Base-by-base conservation (phyloP, 2,113 vertebrate species). In the Nyctibius bracteatus region DNA sequence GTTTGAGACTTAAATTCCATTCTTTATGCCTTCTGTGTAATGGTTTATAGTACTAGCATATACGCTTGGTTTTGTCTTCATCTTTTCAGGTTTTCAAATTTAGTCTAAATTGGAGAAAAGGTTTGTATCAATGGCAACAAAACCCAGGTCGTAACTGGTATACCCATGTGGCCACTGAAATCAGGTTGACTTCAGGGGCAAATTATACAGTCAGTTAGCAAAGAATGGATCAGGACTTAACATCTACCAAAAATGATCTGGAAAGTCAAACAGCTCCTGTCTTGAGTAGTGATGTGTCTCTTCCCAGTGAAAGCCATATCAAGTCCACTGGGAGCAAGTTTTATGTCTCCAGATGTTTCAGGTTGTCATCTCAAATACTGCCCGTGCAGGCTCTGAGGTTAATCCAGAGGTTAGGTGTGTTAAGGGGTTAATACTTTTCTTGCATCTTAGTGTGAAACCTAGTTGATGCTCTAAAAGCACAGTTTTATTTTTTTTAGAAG, bases 161-260 rank as follows among this genome's bases (percentile, higher is more conserved):
- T 67, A 22, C 4, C 12, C 5, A 0, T 4, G 27, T 1, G 12
- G 65, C 43, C 6, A 1, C 46, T 44, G 91, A 37, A 61, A 31
- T 51, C 22, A 11, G 28, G 8, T 3, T 85, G 70, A 23, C 35
- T 87, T 83, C 8, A 22, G 84, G 73, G 46, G 12, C 57, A 68
- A 16, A 19, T 62, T 31, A 70, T 4, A 3, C 4, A 13, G 14
- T 11, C 16, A 37, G 11, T 24, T 21, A 65, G 16, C 43, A 54
- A 47, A 57, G 51, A 55, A 44, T 11, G 35, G 20, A n/a, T 1
- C 14, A 17, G 30, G 21, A 27, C 1, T 44, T 35, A 21, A 23
- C 11, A 17, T 37, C 47, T 33, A 5, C 14, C 54, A 55, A 6
- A 7, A 75, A 21, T 2, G 3, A 15, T 21, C 11, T 30, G 15